Evolutionary conservation across 2,113 vertebrate genomes (phyloP).

Genomic region (Leuciscus idus): DNA sequence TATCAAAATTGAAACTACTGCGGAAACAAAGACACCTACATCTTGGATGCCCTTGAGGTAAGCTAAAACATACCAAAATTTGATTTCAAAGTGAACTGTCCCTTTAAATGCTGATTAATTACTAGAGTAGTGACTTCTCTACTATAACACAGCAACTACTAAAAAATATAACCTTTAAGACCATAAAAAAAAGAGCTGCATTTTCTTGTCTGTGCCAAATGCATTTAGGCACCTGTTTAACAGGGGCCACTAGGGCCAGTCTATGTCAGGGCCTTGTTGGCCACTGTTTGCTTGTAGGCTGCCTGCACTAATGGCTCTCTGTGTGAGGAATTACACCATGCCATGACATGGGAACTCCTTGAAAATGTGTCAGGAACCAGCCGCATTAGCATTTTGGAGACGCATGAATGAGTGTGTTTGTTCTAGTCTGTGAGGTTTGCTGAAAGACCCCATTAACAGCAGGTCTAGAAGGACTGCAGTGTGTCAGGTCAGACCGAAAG

Average conservation of each 20-base stretch:
- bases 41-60: too few relatives aligned
- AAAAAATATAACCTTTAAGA: background rate
- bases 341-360: constrained; percentile 65
- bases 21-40: too few relatives aligned
- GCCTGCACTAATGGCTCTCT: constrained; percentile 43
- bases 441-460: constrained; percentile 72
- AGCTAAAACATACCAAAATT: too few relatives aligned
- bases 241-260: background rate
- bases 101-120: background rate
- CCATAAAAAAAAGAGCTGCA: background rate
- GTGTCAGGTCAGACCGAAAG: constrained; percentile 20
- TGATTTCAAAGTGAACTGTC: too few relatives aligned
- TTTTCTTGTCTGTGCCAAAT: background rate
- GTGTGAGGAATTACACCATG: constrained; percentile 51
- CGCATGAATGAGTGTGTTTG: constrained; percentile 72
- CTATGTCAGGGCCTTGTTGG: constrained; percentile 45
- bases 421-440: constrained; percentile 65
- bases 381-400: constrained; percentile 75
- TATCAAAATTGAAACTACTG: too few relatives aligned
- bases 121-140: background rate
- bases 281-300: constrained; percentile 54
- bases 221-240: background rate
- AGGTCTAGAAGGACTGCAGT: constrained; percentile 57
- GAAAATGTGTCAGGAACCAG: constrained; percentile 66
- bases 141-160: background rate